Conservation (phyloP, 2,888 invertebrate species). For the Idaea straminata region DNA sequence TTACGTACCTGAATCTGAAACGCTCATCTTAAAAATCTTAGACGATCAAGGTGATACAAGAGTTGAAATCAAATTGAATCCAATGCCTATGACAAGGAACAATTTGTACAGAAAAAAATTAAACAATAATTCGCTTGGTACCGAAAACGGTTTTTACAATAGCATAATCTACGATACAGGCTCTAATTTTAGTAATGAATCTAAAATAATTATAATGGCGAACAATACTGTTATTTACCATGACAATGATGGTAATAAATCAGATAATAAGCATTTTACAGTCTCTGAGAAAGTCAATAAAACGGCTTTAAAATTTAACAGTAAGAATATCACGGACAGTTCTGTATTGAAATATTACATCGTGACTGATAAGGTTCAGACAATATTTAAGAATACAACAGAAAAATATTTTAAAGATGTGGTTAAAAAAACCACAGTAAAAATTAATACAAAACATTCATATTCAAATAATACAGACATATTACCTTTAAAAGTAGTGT, state of each 20-base stretch:
- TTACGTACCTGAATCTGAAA: conserved; percentile 11
- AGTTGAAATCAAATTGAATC: conserved; percentile 47
- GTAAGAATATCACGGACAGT: neutral
- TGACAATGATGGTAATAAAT: conserved; percentile 18
- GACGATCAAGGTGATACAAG: conserved; percentile 36
- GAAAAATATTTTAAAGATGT: neutral
- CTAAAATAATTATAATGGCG: conserved; percentile 35
- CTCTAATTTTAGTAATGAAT: conserved; percentile 20
- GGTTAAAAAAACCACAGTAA: neutral
- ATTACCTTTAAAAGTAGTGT: neutral
- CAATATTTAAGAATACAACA: neutral
- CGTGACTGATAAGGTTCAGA: neutral
- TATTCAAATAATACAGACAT: neutral
- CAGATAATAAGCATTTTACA: neutral
- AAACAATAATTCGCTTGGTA: conserved; percentile 13
- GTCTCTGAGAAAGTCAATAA: neutral
- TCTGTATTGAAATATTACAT: neutral
- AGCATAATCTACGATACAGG: neutral
- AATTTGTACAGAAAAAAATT: conserved; percentile 10
- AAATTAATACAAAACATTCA: neutral
- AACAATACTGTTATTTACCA: conserved; percentile 36
- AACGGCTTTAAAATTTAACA: neutral
- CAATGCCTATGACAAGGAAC: conserved; percentile 19
- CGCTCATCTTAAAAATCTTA: conserved; percentile 45
- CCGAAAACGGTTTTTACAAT: neutral